Percentiles rank a stretch among this genome's conserved stretches.
phyloP scores from a whole-genome alignment of 2,113 vertebrate species.

The Athene cunicularia region DNA sequence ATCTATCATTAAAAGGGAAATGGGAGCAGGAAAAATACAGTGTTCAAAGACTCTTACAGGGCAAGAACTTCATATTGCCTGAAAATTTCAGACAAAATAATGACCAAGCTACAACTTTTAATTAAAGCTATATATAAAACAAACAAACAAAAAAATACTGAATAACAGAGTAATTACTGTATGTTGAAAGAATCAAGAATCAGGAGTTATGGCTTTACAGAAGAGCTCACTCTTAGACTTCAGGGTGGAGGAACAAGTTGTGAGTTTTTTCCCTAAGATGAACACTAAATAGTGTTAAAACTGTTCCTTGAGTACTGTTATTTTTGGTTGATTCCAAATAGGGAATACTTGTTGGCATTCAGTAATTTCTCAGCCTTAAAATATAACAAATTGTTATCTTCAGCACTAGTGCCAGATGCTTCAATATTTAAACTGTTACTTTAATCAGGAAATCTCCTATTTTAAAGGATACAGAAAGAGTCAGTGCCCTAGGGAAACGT shows the following conservation, averaged over 20 bases:
- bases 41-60: neutral
- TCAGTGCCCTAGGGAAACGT: neutral
- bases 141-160: neutral
- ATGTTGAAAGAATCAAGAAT: neutral
- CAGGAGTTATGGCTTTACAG: neutral
- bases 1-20: neutral
- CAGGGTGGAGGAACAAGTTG: fast-evolving
- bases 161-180: neutral
- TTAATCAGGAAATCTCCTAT: neutral
- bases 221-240: neutral
- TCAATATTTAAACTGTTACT: neutral
- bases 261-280: neutral
- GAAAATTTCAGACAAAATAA: neutral
- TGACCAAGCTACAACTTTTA: neutral
- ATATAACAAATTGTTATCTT: neutral
- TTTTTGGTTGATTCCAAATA: neutral
- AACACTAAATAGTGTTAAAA: neutral
- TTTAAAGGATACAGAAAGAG: neutral
- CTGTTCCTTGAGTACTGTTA: neutral
- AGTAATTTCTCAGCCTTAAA: neutral
- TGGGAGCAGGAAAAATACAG: neutral
- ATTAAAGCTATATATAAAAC: neutral
- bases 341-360: neutral
- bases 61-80: neutral
- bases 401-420: neutral